phyloP scores from a whole-genome alignment of 2,888 invertebrate genomes.

The Pegoplata infirma region DNA sequence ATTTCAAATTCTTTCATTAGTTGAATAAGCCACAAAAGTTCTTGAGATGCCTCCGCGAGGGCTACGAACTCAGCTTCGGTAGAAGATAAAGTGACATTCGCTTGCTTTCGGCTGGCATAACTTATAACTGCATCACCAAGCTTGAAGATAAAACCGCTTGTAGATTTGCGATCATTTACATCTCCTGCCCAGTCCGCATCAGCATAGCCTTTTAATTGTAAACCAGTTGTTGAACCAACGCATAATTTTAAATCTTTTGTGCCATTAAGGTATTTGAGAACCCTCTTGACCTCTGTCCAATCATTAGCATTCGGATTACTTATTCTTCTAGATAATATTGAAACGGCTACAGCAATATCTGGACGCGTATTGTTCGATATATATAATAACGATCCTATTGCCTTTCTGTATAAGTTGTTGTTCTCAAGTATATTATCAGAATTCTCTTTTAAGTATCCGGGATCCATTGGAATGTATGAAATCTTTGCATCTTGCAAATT shows the following conservation, averaged over 20 bases:
- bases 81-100: constrained; percentile 19
- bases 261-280: constrained; percentile 3
- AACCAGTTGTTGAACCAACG: background rate
- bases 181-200: constrained; percentile 29
- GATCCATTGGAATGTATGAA: constrained; percentile 40
- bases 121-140: constrained; percentile 13
- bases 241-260: constrained; percentile 11
- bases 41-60: constrained; percentile 7
- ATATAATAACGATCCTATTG: constrained; percentile 19
- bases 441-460: constrained; percentile 23
- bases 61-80: constrained; percentile 17
- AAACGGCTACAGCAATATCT: constrained; percentile 14
- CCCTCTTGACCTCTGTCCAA: background rate
- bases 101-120: constrained; percentile 20
- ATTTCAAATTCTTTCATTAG: constrained; percentile 3
- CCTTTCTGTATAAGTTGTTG: background rate
- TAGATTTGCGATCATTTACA: background rate
- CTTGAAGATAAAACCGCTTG: constrained; percentile 11
- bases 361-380: constrained; percentile 15
- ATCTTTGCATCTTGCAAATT: constrained; percentile 30
- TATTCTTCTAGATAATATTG: constrained; percentile 4
- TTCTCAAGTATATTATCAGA: background rate
- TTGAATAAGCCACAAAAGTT: background rate
- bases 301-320: background rate
- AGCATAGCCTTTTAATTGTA: constrained; percentile 1